phyloP scores from a whole-genome alignment of 2,113 vertebrate genomes.

The Lates calcarifer region DNA sequence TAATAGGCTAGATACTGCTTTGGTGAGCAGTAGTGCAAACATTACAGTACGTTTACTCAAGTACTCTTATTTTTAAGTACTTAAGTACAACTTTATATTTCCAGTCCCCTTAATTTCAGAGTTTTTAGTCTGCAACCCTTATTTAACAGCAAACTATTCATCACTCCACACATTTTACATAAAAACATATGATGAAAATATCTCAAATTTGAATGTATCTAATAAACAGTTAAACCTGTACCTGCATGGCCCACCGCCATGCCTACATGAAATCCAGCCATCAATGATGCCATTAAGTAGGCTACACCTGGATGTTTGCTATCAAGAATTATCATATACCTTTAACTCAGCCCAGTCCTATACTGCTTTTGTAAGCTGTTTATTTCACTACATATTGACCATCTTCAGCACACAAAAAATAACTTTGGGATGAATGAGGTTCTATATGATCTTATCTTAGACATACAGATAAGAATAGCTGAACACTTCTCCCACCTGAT shows the following conservation, averaged over 20 bases:
- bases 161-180: too few relatives aligned
- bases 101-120: too few relatives aligned
- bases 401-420: background rate
- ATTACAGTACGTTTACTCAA: too few relatives aligned
- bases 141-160: too few relatives aligned
- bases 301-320: background rate
- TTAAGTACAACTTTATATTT: too few relatives aligned
- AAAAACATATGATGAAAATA: too few relatives aligned
- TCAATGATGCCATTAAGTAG: background rate
- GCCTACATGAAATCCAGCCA: background rate
- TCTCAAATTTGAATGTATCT: background rate
- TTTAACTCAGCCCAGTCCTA: background rate
- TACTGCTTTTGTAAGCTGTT: background rate
- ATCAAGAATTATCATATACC: background rate
- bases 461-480: background rate
- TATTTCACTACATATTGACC: background rate
- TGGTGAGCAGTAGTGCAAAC: too few relatives aligned
- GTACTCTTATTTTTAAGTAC: too few relatives aligned
- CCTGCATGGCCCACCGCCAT: background rate
- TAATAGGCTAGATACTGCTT: too few relatives aligned
- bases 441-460: background rate
- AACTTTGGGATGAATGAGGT: background rate
- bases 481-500: background rate
- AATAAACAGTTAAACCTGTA: constrained; percentile 1
- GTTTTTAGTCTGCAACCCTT: too few relatives aligned